phyloP scores from a whole-genome alignment of 2,797 vertebrate genomes.

The Xyrichtys novacula region DNA sequence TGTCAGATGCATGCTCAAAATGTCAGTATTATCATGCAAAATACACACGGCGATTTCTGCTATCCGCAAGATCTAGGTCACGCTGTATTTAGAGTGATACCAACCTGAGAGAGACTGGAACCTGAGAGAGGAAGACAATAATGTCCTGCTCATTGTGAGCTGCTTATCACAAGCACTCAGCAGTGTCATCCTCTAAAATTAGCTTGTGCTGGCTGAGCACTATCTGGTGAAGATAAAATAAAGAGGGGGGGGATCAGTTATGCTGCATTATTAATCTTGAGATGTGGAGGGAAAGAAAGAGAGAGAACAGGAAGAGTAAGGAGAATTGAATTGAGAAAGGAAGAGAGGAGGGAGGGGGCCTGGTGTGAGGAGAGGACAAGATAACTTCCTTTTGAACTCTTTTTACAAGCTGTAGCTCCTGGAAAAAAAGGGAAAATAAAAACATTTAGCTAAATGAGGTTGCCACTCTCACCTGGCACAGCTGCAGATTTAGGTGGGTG shows the following conservation, averaged over 20 bases:
- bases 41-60: conserved; percentile 48
- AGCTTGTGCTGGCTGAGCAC: conserved; percentile 80
- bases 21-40: conserved; percentile 54
- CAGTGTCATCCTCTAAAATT: conserved; percentile 83
- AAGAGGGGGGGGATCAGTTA: conserved; percentile 62
- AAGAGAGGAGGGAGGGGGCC: not conserved
- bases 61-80: conserved; percentile 68
- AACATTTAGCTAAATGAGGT: conserved; percentile 64
- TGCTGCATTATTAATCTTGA: conserved; percentile 75
- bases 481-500: conserved; percentile 57
- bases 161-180: conserved; percentile 78
- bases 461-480: conserved; percentile 67
- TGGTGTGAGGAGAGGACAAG: conserved; percentile 46
- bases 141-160: conserved; percentile 73
- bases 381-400: conserved; percentile 66
- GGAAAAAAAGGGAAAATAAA: conserved; percentile 17
- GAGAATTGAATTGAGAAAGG: conserved; percentile 42
- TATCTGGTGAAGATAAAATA: conserved; percentile 78
- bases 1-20: conserved; percentile 28
- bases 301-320: conserved; percentile 20
- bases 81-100: conserved; percentile 67
- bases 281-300: conserved; percentile 59
- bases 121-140: conserved; percentile 70
- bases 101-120: conserved; percentile 72
- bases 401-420: conserved; percentile 43